These are phyloP conservation scores for Sebastes steindachneri DNA, from an alignment of 2,797 vertebrate genomes.

Conservation along the genomic window DNA sequence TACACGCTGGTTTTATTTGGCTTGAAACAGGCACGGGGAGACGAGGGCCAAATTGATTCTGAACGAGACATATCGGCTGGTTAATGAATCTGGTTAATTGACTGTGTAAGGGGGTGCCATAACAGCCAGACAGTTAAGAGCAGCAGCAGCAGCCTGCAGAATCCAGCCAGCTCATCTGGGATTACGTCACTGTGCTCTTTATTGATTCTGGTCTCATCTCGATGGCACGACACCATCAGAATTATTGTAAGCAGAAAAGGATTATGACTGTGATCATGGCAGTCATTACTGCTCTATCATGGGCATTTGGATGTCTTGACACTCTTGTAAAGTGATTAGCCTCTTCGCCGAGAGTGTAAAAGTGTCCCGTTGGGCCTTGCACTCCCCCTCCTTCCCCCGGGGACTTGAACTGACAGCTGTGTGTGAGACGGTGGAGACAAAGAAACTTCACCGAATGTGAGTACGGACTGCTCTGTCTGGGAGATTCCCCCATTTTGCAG, in stretches of 20 bases:
- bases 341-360: constrained; percentile 34
- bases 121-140: constrained; percentile 67
- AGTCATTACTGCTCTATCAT: constrained; percentile 60
- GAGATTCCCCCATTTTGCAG: neutral
- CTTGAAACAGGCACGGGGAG: constrained; percentile 69
- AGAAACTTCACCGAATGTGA: constrained; percentile 29
- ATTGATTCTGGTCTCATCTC: constrained; percentile 71
- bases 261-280: constrained; percentile 56
- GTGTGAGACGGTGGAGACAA: constrained; percentile 40
- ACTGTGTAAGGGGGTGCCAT: constrained; percentile 76
- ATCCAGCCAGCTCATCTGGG: constrained; percentile 41
- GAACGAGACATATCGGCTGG: constrained; percentile 75
- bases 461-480: neutral
- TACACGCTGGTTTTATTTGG: constrained; percentile 73
- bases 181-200: constrained; percentile 62
- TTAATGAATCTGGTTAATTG: constrained; percentile 86
- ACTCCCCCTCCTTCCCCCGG: neutral
- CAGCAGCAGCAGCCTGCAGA: constrained; percentile 52
- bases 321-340: constrained; percentile 76
- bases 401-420: constrained; percentile 45
- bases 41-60: constrained; percentile 80
- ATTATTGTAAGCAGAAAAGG: constrained; percentile 53
- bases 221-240: constrained; percentile 60
- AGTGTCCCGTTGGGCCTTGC: constrained; percentile 52
- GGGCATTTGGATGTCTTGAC: constrained; percentile 61